Conservation (phyloP, 2,888 invertebrate genomes). For the Agrotis clavis region DNA sequence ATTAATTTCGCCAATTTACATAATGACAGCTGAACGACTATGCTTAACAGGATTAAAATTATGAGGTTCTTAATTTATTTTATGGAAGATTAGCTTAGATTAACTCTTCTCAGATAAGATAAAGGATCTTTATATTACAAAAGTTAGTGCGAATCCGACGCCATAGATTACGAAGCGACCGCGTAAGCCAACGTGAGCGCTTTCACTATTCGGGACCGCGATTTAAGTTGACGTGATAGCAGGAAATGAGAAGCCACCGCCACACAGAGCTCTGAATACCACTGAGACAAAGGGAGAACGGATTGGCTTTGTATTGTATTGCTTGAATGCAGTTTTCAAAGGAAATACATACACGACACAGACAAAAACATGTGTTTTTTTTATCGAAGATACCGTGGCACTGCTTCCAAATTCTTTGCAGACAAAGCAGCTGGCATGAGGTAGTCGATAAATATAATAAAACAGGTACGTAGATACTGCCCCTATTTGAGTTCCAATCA, state of each 20-base stretch:
- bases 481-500: background rate
- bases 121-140: background rate
- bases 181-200: constrained; percentile 4
- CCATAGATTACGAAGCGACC: constrained; percentile 2
- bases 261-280: constrained; percentile 18
- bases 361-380: too few species aligned
- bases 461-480: background rate
- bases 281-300: constrained; percentile 11
- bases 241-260: constrained; percentile 47
- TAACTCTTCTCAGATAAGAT: background rate
- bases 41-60: background rate
- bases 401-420: background rate
- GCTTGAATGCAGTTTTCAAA: background rate
- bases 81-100: background rate
- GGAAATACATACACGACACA: too few species aligned
- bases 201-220: background rate
- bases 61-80: background rate
- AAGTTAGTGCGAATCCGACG: constrained; percentile 1
- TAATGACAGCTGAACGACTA: constrained; percentile 1
- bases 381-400: too few species aligned
- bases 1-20: constrained; percentile 32
- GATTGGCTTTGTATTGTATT: constrained; percentile 3
- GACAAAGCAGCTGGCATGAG: background rate
- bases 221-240: constrained; percentile 17
- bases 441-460: background rate